Base-by-base conservation (phyloP, 2,113 vertebrate species). In the Australoheros scitulus region DNA sequence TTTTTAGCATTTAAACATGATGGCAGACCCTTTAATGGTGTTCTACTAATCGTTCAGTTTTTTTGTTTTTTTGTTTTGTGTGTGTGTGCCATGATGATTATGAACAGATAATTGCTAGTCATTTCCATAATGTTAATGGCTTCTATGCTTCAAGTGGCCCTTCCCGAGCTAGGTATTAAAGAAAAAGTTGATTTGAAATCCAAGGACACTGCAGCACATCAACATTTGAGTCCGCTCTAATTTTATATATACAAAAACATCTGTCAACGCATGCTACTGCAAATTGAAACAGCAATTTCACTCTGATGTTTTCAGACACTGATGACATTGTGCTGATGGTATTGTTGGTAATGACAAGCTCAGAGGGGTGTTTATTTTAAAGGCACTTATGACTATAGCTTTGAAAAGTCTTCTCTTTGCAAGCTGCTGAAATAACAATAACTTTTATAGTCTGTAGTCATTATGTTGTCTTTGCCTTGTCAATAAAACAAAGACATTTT, bases 351-450 rank as follows among this genome's bases (percentile, higher is more conserved):
- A 93, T 91, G 90, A 83, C 78, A 84, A 83, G 83, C 88, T 90
- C 88, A 86, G 86, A 91, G 85, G 85, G 86, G 81, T 94, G 86
- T 91, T 93, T 94, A 87, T 92, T 92, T 88, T 90, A 91, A 86
- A 93, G 86, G 79, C 89, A 87, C 85, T 92, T 84, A 76, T 72
- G 79, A 88, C 80, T 85, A 84, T 60, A 84, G 90, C 87, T 89
- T 65, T 88, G 56, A 81, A 90, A 92, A 89, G 41, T 88, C 72
- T 83, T 81, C 76, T 88, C 63, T 91, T 85, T 87, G 72, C 89
- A 92, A 91, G 80, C 91, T 92, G 91, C 77, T 93, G 87, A 85
- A 87, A 92, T 85, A 60, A 83, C 87, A 85, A 88, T 90, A 83
- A 89, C 63, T 64, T 89, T 82, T 88, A 91, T 83, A 77, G 87